A percentile compares a stretch with the other conserved stretches of the same genome.
Conservation (phyloP, 2,888 invertebrate species). For the Cryptocephalus primarius region DNA sequence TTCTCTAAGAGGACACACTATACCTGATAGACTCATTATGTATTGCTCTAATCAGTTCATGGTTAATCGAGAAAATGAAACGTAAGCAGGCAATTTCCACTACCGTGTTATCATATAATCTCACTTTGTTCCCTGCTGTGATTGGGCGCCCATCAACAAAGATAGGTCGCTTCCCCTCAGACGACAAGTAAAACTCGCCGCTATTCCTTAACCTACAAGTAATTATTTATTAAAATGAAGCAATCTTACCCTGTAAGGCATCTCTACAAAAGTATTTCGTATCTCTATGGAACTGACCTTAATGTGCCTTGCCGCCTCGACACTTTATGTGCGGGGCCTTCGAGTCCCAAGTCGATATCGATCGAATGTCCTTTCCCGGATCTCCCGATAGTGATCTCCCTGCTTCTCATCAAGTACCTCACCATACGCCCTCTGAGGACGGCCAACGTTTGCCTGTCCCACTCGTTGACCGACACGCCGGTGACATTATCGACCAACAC, state of each 20-base stretch:
- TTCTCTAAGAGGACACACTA: conserved; percentile 41
- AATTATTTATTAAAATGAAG: conserved; percentile 1
- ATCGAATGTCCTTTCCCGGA: conserved; percentile 79
- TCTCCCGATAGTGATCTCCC: conserved; percentile 90
- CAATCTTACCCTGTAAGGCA: background rate
- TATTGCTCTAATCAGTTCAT: conserved; percentile 81
- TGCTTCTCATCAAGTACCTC: conserved; percentile 86
- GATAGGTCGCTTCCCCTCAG: conserved; percentile 89
- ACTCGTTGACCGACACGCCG: conserved; percentile 72
- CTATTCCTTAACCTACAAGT: conserved; percentile 63
- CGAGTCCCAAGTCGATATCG: conserved; percentile 86
- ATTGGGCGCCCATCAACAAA: conserved; percentile 91
- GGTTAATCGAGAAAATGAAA: conserved; percentile 88
- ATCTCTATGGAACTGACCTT: conserved; percentile 31
- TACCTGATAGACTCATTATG: conserved; percentile 80
- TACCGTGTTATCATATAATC: conserved; percentile 86
- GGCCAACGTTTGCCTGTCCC: conserved; percentile 89
- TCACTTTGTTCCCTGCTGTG: conserved; percentile 76
- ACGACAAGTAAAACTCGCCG: conserved; percentile 90
- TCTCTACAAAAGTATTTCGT: background rate
- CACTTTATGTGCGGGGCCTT: conserved; percentile 90
- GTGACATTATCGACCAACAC: conserved; percentile 84
- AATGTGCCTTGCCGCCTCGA: conserved; percentile 90
- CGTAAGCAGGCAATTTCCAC: conserved; percentile 89
- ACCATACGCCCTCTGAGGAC: conserved; percentile 85